Base-by-base conservation (phyloP, 2,888 invertebrate genomes). In the Pachymerium ferrugineum region DNA sequence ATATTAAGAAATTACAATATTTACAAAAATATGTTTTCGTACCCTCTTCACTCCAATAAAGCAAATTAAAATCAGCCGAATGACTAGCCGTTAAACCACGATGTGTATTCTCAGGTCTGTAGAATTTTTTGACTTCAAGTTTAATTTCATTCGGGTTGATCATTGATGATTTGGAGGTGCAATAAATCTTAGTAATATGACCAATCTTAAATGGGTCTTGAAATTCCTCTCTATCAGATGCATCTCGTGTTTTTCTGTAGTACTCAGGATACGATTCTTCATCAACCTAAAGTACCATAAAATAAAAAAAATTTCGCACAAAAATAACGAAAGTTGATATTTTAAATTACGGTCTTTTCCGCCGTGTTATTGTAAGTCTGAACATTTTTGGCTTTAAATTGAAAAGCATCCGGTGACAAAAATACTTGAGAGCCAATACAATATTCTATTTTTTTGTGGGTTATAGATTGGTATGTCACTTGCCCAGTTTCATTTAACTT, bases 21-120 rank as follows among this genome's bases (percentile, higher is more conserved):
- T 31, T 31, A 30, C 3, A 29, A 28, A 68, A 25, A 30, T 25
- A 12, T 1, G 2, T 3, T 3, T 16, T 76, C 73, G 82, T 83
- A 85, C 91, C 87, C 84, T 92, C 90, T 14, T 90, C 87, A 74
- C 89, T 89, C 89, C 91, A 93, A 81, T 89, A 93, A 0, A 93
- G 81, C 74, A 89, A 82, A 80, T 92, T 92, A 14, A 91, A 81
- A 80, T 92, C 91, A 71, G 87, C 85, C 76, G 88, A 86, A 76
- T 88, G 86, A 0, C 87, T 85, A 16, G 85, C 80, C 72, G 82
- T 79, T 28, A 84, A 81, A 71, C 88, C 85, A 76, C 86, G 86
- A 76, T 86, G 86, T 0, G 90, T 91, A 80, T 92, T 89, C 81
- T 91, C 91, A 0, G 92, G 90, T 75, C 93, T 86, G 79, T 88